phyloP scores from a whole-genome alignment of 2,113 vertebrate genomes.

The Pachypanchax playfairii region DNA sequence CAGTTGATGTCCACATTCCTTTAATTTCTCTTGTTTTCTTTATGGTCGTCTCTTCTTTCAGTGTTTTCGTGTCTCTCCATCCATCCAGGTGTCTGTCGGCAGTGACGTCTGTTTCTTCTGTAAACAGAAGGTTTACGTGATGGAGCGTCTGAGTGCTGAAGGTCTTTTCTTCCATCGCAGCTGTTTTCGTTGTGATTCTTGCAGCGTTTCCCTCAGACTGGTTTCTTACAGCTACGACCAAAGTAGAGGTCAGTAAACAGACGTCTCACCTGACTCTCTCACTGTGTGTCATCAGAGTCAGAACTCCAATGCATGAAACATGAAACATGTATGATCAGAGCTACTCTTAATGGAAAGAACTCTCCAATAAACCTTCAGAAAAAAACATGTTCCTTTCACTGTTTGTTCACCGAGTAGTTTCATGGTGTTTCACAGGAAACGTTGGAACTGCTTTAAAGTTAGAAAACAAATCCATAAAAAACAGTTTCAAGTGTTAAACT shows the following conservation, averaged over 20 bases:
- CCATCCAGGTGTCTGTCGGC: conserved; percentile 28
- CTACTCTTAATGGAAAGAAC: too few relatives aligned
- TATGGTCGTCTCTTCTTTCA: neutral
- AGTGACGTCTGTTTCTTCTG: conserved; percentile 94
- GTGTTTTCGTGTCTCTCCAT: neutral
- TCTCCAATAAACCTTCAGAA: too few relatives aligned
- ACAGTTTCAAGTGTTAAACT: too few relatives aligned
- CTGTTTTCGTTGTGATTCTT: conserved; percentile 92
- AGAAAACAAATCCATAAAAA: too few relatives aligned
- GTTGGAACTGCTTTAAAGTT: too few relatives aligned
- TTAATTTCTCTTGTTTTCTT: neutral
- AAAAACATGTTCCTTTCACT: too few relatives aligned
- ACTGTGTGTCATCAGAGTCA: too few relatives aligned
- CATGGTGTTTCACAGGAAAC: too few relatives aligned
- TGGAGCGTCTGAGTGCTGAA: conserved; percentile 94
- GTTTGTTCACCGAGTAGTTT: too few relatives aligned
- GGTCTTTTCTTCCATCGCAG: conserved; percentile 96
- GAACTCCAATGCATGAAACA: too few relatives aligned
- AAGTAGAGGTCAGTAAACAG: conserved; percentile 76
- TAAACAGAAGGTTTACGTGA: conserved; percentile 88
- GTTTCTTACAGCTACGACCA: conserved; percentile 85
- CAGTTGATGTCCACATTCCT: too few relatives aligned
- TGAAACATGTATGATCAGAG: too few relatives aligned
- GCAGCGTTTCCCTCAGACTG: conserved; percentile 81
- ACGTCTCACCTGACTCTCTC: conserved; percentile 18